Evolutionary conservation across 2,888 invertebrate genomes (phyloP), one percentile per base, ranked within the genome.

Genomic region (Amiota communis): DNA sequence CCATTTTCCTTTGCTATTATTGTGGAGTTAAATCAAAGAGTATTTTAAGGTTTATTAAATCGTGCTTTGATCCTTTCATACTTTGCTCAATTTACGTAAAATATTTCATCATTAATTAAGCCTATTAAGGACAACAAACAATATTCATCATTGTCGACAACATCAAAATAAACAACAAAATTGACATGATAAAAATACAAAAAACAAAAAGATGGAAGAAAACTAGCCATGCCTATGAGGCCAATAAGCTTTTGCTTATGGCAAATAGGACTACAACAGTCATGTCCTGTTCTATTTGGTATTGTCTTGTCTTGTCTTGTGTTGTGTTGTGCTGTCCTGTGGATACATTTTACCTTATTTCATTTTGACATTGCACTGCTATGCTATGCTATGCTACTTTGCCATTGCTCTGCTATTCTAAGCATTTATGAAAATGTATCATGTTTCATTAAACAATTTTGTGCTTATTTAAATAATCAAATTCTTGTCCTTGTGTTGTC

Each of bases 81-180:
- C 61, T 51, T 75, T 63, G 73, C 76, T 48, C 59, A 80, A 80
- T 81, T 79, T 77, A 65, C 64, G 70, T 20, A 75, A 77, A 77
- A 75, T 74, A 81, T 82, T 84, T 84, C 36, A 75, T 74, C 76
- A 82, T 84, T 76, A 82, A 84, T 84, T 84, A 82, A 80, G 72
- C 72, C 81, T 80, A 84, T 82, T 84, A 76, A 75, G 71, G 51
- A n/a, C 17, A 17, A 8, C 72, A 23, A 23, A 23, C 23, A n/a
- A n/a, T n/a, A n/a, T n/a, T n/a, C n/a, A n/a, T n/a, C n/a, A n/a
- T n/a, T n/a, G n/a, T n/a, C n/a, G n/a, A n/a, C n/a, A 36, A 36
- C 36, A 36, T 36, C 6, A 36, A 36, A 36, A 36, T 36, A 36
- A 36, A 36, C 36, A 36, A 36, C 36, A 36, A 36, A 36, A 36